Percentiles rank a stretch among this genome's conserved stretches.
Evolutionary conservation across 2,888 invertebrate species (phyloP).

Genomic region (Coenonympha arcania): DNA sequence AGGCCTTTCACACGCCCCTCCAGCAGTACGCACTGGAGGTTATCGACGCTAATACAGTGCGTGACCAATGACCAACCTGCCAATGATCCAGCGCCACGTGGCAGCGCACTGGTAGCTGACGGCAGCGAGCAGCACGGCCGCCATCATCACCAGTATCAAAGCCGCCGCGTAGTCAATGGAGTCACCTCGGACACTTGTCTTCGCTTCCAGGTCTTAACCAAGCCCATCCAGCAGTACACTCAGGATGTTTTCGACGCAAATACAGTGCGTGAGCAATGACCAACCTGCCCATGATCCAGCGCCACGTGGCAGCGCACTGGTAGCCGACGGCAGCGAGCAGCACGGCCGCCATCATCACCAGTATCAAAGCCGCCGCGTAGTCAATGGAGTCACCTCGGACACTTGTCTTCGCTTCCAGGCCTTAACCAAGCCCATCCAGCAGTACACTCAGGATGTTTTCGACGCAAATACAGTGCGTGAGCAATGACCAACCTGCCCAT

Average conservation of each 20-base stretch:
- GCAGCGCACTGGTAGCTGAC: slow-evolving; percentile 82
- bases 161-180: slow-evolving; percentile 75
- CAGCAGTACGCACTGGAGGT: too few species aligned
- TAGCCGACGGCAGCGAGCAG: slow-evolving; percentile 80
- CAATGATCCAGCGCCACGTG: slow-evolving; percentile 81
- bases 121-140: slow-evolving; percentile 78
- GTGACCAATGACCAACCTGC: slow-evolving; percentile 64
- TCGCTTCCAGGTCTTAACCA: too few species aligned
- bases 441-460: too few species aligned
- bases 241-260: background rate
- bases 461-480: too few species aligned
- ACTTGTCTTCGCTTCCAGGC: background rate
- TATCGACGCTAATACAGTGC: too few species aligned
- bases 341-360: slow-evolving; percentile 78
- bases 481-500: slow-evolving; percentile 72
- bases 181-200: slow-evolving; percentile 5
- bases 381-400: background rate
- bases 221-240: too few species aligned
- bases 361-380: slow-evolving; percentile 28
- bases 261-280: background rate
- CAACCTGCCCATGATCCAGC: slow-evolving; percentile 77
- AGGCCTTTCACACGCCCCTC: too few species aligned
- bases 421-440: too few species aligned
- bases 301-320: slow-evolving; percentile 82
- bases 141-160: slow-evolving; percentile 76